These are phyloP conservation scores for Amorpha juglandis DNA, from an alignment of 2,888 invertebrate genomes.

Conservation along the genomic window DNA sequence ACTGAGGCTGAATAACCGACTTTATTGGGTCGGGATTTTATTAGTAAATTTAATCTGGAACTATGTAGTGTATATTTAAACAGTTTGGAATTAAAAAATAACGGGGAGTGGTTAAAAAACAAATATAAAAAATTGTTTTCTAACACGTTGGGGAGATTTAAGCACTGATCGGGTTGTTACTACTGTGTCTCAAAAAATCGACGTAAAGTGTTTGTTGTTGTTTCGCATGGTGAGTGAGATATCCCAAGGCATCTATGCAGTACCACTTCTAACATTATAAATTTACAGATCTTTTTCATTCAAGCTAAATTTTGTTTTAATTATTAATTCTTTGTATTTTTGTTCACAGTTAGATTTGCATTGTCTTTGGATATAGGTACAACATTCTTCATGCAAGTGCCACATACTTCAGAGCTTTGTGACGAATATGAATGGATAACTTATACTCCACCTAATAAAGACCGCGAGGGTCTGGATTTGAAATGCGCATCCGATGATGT, in stretches of 20 bases:
- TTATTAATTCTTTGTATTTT: background rate
- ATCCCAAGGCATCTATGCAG: no score
- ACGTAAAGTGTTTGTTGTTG: no score
- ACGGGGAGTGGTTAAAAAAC: background rate
- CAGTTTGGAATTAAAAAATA: background rate
- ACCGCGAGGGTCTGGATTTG: background rate
- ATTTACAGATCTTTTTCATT: no score
- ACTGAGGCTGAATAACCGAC: no score
- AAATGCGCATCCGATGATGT: background rate
- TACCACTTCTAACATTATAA: no score
- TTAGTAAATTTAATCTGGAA: no score
- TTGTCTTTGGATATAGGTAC: background rate
- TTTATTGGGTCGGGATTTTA: no score
- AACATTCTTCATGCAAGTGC: background rate
- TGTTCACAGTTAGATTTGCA: background rate
- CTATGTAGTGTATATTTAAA: background rate
- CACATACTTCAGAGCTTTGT: background rate
- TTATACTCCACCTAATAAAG: background rate
- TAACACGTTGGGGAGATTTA: background rate
- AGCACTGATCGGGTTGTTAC: no score
- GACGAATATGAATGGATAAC: background rate
- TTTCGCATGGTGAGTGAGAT: no score
- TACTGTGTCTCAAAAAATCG: no score
- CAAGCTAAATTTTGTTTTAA: no score
- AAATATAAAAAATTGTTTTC: background rate